Conservation (phyloP, 2,888 invertebrate genomes). For the Graphium colonna region DNA sequence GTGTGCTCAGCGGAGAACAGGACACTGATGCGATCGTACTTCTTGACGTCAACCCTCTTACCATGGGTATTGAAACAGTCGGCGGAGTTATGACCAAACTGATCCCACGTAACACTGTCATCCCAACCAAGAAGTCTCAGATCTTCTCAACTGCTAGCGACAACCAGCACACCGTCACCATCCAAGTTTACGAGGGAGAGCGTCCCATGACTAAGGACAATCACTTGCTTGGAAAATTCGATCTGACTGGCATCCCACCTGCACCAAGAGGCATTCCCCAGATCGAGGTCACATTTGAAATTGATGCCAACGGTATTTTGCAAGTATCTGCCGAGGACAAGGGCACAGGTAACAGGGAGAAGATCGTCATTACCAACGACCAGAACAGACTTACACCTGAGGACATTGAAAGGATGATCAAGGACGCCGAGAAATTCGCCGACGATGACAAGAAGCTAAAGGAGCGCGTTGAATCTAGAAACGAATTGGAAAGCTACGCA, state of each 20-base stretch:
- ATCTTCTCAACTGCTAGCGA: conserved; percentile 99
- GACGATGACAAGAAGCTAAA: conserved; percentile 99
- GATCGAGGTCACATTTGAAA: conserved; percentile 96
- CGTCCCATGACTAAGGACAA: conserved; percentile 99
- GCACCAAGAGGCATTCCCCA: conserved; percentile 96
- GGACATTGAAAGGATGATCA: conserved; percentile 99
- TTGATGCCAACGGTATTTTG: conserved; percentile 95
- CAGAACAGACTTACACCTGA: conserved; percentile 98
- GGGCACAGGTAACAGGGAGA: conserved; percentile 98
- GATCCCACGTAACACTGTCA: conserved; percentile 98
- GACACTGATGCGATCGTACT: conserved; percentile 97
- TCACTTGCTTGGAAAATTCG: conserved; percentile 98
- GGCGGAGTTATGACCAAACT: conserved; percentile 99
- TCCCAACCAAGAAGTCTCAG: conserved; percentile 99
- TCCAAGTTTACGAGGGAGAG: conserved; percentile 99
- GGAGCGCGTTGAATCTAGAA: conserved; percentile 96
- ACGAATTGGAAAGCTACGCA: conserved; percentile 97
- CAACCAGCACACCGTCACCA: conserved; percentile 99
- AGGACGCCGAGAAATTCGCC: conserved; percentile 99
- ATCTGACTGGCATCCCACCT: conserved; percentile 97
- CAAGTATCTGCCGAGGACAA: conserved; percentile 99
- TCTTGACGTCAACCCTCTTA: conserved; percentile 98
- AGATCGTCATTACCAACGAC: conserved; percentile 99
- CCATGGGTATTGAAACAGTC: conserved; percentile 99
- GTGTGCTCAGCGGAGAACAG: conserved; percentile 98